Percentiles rank a stretch among this genome's conserved stretches.
Evolutionary conservation across 2,888 invertebrate species (phyloP).

Genomic region (Trachelus tabidus): DNA sequence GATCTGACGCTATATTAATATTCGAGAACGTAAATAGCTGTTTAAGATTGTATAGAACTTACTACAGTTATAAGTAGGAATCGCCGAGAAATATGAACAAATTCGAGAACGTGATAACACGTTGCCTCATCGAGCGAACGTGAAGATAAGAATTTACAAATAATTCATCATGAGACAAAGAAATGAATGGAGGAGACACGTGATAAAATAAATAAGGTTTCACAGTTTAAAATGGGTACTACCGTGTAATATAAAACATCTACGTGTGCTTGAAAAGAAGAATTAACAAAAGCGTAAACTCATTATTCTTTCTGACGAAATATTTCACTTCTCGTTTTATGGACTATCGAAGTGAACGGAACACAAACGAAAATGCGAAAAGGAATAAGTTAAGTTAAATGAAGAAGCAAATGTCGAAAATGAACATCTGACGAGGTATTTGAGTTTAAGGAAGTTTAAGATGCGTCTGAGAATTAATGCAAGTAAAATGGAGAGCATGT

Average conservation of each 20-base stretch:
- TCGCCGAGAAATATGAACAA: constrained; percentile 22
- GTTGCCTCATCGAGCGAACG: neutral
- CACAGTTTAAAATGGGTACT: neutral
- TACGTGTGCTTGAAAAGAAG: neutral
- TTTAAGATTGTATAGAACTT: constrained; percentile 56
- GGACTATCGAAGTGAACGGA: neutral
- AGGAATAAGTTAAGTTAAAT: constrained; percentile 8
- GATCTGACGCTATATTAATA: constrained; percentile 34
- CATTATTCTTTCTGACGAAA: neutral
- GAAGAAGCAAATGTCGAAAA: constrained; percentile 6
- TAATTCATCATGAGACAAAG: neutral
- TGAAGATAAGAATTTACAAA: constrained; percentile 21
- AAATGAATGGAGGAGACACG: neutral
- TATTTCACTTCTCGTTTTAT: neutral
- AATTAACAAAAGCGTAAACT: neutral
- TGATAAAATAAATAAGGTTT: constrained; percentile 6
- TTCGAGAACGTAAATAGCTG: constrained; percentile 34
- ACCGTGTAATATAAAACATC: neutral
- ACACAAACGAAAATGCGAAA: constrained; percentile 15
- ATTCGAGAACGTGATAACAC: neutral
- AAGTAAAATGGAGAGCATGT: neutral
- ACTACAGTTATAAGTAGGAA: constrained; percentile 45
- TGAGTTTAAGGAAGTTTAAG: neutral
- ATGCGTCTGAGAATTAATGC: neutral
- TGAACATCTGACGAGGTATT: constrained; percentile 1